Evolutionary conservation across 2,888 invertebrate genomes (phyloP).

Genomic region (Sinelater perroti): DNA sequence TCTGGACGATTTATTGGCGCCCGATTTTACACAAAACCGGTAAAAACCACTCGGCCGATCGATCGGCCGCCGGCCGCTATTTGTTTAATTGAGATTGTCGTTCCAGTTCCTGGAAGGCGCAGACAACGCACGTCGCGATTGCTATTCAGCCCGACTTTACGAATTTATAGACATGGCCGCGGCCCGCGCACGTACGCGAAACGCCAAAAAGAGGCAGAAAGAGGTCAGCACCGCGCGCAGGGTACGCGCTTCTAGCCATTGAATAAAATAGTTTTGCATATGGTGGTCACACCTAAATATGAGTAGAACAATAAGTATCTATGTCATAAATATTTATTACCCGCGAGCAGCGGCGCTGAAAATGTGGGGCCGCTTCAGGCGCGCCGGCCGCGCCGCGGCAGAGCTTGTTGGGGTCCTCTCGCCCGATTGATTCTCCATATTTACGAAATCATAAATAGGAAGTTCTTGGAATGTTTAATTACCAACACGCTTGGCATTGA

Average conservation of each 20-base stretch:
- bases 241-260: slow-evolving; percentile 37
- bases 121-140: slow-evolving; percentile 18
- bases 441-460: no score
- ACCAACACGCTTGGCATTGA: no score
- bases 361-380: slow-evolving; percentile 3
- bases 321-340: slow-evolving; percentile 43
- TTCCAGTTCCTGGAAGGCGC: slow-evolving; percentile 14
- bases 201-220: slow-evolving; percentile 27
- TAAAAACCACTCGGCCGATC: background rate
- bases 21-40: slow-evolving; percentile 8
- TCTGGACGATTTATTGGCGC: slow-evolving; percentile 11
- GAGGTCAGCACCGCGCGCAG: slow-evolving; percentile 39
- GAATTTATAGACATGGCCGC: slow-evolving; percentile 27
- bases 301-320: slow-evolving; percentile 44
- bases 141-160: slow-evolving; percentile 24
- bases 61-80: background rate
- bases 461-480: no score
- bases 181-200: background rate
- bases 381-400: no score
- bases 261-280: slow-evolving; percentile 44
- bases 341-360: slow-evolving; percentile 4
- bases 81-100: slow-evolving; percentile 7
- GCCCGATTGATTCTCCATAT: no score
- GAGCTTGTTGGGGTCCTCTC: no score
- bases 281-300: slow-evolving; percentile 47